Evolutionary conservation across 2,113 vertebrate species (phyloP), one percentile per base, ranked within the genome.

Genomic region (Tinamus guttatus): DNA sequence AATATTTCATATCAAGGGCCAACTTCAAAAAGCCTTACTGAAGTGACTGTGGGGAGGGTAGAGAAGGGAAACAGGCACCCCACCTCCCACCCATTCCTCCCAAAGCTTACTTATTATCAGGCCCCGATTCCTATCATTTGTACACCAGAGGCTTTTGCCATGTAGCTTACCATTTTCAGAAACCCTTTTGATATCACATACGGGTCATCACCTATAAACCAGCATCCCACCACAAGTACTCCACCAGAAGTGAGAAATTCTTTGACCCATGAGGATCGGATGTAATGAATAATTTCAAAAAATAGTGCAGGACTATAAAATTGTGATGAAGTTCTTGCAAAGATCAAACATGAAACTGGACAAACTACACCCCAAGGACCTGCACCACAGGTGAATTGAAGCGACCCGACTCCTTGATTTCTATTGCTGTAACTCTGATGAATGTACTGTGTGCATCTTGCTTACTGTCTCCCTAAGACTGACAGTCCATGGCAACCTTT

Each of bases 361-460:
- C 45, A 27, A 92, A 82, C 38, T 71, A 34, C 3, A 12, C 43
- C 30, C 40, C 51, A 22, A 20, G 12, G 7, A 51, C 45, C 47
- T 77, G 54, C 34, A 45, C 38, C 25, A 34, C 19, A 13, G 25
- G 20, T 0, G 0, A 56, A 56, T 8, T 7, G 20, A 52, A 4
- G 22, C 27, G 28, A 64, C 22, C 6, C 0, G 5, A 28, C 30
- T 18, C 34, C 13, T 19, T 0, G 3, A 24, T 52, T 90, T 56
- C 4, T 25, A 4, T 51, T 85, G 77, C 22, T 17, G 0, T 15
- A 21, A 9, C 10, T 62, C 6, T 2, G 59, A 27, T 21, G 18
- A 60, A 14, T 11, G 4, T 0, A 0, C 6, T 3, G 13, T 19
- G 4, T 47, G 36, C 2, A 11, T 22, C 49, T 45, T 24, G 28